phyloP scores from a whole-genome alignment of 2,797 vertebrate genomes.

The Notoglanidium macrostoma region DNA sequence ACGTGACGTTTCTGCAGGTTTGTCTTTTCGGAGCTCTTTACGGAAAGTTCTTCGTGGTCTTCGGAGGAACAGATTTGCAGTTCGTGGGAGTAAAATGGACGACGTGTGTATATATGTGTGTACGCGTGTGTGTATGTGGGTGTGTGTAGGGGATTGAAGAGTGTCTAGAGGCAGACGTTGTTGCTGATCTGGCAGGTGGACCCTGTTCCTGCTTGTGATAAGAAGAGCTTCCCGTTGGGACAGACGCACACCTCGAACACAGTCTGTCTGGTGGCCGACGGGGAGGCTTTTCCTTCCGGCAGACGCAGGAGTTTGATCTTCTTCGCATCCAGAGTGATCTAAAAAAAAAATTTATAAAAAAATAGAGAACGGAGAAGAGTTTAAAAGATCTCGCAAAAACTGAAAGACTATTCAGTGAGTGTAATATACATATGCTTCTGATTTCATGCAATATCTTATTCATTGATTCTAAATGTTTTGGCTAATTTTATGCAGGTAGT shows the following conservation, averaged over 20 bases:
- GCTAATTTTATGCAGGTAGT: background rate
- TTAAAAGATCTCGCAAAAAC: background rate
- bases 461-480: no score
- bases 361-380: background rate
- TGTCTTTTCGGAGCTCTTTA: background rate
- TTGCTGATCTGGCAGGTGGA: slow-evolving; percentile 97
- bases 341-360: background rate
- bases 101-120: background rate
- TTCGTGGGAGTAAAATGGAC: slow-evolving; percentile 23
- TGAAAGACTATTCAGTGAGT: background rate
- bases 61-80: slow-evolving; percentile 57
- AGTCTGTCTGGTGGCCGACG: slow-evolving; percentile 86
- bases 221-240: slow-evolving; percentile 91
- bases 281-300: slow-evolving; percentile 86
- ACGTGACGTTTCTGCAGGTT: background rate
- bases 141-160: slow-evolving; percentile 23
- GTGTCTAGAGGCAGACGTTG: slow-evolving; percentile 90
- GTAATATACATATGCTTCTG: background rate
- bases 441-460: background rate
- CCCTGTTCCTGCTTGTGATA: slow-evolving; percentile 90
- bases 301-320: slow-evolving; percentile 91
- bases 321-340: slow-evolving; percentile 93
- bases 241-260: slow-evolving; percentile 97
- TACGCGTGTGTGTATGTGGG: background rate
- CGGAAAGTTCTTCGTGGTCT: slow-evolving; percentile 23